These are phyloP conservation scores for Octomys mimax DNA, from an alignment of 2,797 vertebrate species.

Conservation along the genomic window DNA sequence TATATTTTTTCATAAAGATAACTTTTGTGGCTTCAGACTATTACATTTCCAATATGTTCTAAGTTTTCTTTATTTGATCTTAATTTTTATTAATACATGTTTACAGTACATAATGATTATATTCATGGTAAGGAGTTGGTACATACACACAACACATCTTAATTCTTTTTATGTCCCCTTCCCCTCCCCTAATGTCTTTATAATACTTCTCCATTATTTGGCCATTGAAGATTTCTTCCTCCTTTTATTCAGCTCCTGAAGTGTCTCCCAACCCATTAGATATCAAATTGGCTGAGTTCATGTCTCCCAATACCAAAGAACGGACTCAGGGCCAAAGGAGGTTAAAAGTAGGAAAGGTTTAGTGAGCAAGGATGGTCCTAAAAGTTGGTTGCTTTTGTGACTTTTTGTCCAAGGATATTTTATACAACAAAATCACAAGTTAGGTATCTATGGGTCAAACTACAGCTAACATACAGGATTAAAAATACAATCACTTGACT, in stretches of 20 bases:
- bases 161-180: background rate
- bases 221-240: background rate
- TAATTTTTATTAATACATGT: background rate
- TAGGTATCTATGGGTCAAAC: background rate
- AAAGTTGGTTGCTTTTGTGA: background rate
- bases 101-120: background rate
- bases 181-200: background rate
- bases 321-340: background rate
- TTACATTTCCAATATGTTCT: background rate
- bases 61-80: conserved; percentile 1
- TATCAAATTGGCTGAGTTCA: background rate
- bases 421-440: background rate
- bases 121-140: background rate
- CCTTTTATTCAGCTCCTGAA: background rate
- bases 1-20: conserved; percentile 47
- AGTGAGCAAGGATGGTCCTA: background rate
- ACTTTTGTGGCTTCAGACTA: conserved; percentile 15
- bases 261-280: background rate
- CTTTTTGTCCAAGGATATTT: background rate
- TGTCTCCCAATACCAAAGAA: background rate
- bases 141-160: background rate
- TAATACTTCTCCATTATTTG: background rate
- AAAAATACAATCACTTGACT: background rate
- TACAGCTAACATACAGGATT: background rate
- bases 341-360: background rate